Evolutionary conservation across 2,797 vertebrate genomes (phyloP).

Genomic region (Gymnoscopelus microlampas): DNA sequence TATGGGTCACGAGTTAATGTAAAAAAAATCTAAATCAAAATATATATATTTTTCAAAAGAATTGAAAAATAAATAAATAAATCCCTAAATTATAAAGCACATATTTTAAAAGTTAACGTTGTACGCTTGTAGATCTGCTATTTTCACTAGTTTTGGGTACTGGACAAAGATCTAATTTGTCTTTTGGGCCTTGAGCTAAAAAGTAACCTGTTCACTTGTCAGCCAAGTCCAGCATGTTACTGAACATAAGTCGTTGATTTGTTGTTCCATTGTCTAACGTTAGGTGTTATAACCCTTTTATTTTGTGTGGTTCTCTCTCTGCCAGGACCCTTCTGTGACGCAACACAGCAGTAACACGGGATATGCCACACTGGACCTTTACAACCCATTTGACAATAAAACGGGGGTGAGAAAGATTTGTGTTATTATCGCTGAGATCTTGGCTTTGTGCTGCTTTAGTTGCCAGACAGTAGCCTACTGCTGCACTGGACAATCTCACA

Average conservation of each 20-base stretch:
- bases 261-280: background rate
- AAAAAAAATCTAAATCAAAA: too few species aligned
- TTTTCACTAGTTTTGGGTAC: too few species aligned
- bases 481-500: constrained; percentile 1
- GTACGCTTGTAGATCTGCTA: too few species aligned
- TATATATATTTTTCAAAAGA: too few species aligned
- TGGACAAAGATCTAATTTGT: too few species aligned
- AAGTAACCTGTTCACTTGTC: too few species aligned
- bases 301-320: constrained; percentile 16
- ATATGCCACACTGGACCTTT: constrained; percentile 90
- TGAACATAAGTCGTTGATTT: background rate
- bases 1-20: too few species aligned
- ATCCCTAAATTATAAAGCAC: too few species aligned
- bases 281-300: background rate
- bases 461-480: background rate
- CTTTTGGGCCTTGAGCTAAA: too few species aligned
- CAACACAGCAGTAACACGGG: constrained; percentile 86
- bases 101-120: too few species aligned
- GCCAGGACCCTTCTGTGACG: constrained; percentile 89
- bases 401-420: constrained; percentile 74
- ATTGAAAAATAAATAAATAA: too few species aligned
- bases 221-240: too few species aligned
- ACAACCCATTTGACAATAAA: constrained; percentile 92
- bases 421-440: background rate
- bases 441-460: background rate